These are phyloP conservation scores for Myxocyprinus asiaticus DNA, from an alignment of 2,113 vertebrate genomes.

Conservation along the genomic window DNA sequence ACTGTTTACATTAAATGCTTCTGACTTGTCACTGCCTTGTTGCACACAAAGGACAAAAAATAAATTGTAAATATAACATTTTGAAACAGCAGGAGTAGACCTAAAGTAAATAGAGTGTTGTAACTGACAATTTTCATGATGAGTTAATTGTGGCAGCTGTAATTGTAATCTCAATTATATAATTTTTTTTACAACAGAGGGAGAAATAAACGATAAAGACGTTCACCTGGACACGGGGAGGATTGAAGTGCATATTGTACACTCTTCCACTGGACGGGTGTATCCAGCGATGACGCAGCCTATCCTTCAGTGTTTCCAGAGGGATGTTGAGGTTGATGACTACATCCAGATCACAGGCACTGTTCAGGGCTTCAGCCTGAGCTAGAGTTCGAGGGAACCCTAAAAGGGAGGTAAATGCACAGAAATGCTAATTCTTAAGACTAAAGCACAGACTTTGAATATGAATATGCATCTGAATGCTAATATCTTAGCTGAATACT, in stretches of 20 bases:
- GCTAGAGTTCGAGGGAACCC: conserved; percentile 89
- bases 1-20: too few species aligned
- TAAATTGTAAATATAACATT: too few species aligned
- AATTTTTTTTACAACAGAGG: not conserved
- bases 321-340: conserved; percentile 94
- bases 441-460: not conserved
- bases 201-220: not conserved
- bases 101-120: too few species aligned
- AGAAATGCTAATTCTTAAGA: not conserved
- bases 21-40: too few species aligned
- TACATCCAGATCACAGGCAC: conserved; percentile 83
- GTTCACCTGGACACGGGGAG: conserved; percentile 79
- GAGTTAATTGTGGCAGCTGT: not conserved
- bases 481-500: not conserved
- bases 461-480: not conserved
- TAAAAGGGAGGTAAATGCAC: conserved; percentile 53
- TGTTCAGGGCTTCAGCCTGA: conserved; percentile 85
- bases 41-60: too few species aligned
- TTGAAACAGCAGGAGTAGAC: too few species aligned
- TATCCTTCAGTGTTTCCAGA: conserved; percentile 88
- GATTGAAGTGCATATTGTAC: conserved; percentile 96
- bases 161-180: not conserved
- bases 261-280: conserved; percentile 88
- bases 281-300: conserved; percentile 89
- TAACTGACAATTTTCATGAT: too few species aligned